A percentile compares a stretch with the other conserved stretches of the same genome.
Evolutionary conservation across 2,888 invertebrate species (phyloP).

Genomic region (Tryphoninae sp.): DNA sequence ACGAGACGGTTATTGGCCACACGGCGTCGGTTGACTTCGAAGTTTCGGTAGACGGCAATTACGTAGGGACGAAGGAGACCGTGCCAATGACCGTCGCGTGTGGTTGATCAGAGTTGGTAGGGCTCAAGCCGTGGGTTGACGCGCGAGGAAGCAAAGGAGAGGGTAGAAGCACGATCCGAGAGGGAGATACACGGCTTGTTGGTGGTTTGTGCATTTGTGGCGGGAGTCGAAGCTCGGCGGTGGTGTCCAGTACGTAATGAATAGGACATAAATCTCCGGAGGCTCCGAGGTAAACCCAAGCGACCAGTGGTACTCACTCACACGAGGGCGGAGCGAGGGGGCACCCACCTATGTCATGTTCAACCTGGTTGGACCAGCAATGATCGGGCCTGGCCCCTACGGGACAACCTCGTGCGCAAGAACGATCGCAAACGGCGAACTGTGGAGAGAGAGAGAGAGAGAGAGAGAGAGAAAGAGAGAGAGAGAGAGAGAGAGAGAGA

Average conservation of each 20-base stretch:
- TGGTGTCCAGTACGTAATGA: conserved; percentile 72
- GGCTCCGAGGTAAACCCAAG: conserved; percentile 62
- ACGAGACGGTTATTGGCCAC: too few relatives aligned
- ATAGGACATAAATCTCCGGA: conserved; percentile 79
- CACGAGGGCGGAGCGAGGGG: conserved; percentile 7
- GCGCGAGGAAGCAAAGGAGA: conserved; percentile 43
- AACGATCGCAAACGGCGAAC: conserved; percentile 5
- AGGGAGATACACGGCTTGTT: conserved; percentile 21
- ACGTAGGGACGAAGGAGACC: not conserved
- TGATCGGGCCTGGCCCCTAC: conserved; percentile 43
- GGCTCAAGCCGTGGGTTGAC: not conserved
- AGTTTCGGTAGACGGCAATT: not conserved
- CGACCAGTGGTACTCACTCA: conserved; percentile 64
- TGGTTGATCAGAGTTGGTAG: not conserved
- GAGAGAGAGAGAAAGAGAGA: too few relatives aligned
- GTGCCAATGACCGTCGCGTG: too few relatives aligned
- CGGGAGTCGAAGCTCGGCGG: conserved; percentile 54
- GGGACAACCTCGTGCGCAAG: conserved; percentile 20
- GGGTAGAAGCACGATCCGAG: conserved; percentile 50
- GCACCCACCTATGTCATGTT: not conserved
- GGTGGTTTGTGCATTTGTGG: conserved; percentile 71
- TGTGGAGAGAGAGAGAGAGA: not conserved
- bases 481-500: too few relatives aligned
- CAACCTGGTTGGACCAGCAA: conserved; percentile 30
- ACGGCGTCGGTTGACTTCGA: not conserved